Percentiles rank a stretch among this genome's conserved stretches.
These are phyloP conservation scores for Leiothrix lutea DNA, from an alignment of 2,113 vertebrate species.

Conservation along the genomic window DNA sequence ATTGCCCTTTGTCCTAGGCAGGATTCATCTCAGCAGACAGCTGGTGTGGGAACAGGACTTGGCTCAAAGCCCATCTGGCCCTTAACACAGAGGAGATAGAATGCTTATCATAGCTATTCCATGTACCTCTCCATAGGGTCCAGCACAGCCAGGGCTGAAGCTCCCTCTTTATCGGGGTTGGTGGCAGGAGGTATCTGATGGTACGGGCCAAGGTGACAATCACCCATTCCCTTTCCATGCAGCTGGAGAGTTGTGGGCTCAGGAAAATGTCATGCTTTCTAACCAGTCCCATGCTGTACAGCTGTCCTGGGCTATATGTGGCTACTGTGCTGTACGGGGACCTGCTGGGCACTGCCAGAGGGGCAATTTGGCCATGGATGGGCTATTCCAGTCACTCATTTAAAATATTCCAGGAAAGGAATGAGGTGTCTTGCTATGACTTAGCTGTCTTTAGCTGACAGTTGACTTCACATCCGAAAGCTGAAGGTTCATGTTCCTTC, in stretches of 20 bases:
- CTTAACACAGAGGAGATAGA: not conserved
- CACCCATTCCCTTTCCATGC: accelerated
- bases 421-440: not conserved
- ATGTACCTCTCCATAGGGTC: not conserved
- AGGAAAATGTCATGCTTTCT: not conserved
- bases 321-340: accelerated
- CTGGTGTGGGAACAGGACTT: not conserved
- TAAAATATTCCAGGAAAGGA: not conserved
- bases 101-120: not conserved
- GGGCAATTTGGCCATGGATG: accelerated
- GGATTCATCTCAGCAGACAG: not conserved
- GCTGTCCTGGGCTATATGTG: not conserved
- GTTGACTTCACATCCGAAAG: not conserved
- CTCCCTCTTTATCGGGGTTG: not conserved
- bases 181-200: not conserved
- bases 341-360: not conserved
- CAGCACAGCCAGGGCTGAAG: not conserved
- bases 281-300: accelerated
- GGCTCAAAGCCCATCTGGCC: not conserved
- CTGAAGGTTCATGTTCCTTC: not conserved
- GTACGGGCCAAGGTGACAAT: not conserved
- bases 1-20: not conserved
- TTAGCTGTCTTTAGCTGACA: not conserved
- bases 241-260: not conserved
- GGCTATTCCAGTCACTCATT: not conserved